Evolutionary conservation across 1,140 invertebrate species (phyloP).

Genomic region (Meloidogyne exigua): DNA sequence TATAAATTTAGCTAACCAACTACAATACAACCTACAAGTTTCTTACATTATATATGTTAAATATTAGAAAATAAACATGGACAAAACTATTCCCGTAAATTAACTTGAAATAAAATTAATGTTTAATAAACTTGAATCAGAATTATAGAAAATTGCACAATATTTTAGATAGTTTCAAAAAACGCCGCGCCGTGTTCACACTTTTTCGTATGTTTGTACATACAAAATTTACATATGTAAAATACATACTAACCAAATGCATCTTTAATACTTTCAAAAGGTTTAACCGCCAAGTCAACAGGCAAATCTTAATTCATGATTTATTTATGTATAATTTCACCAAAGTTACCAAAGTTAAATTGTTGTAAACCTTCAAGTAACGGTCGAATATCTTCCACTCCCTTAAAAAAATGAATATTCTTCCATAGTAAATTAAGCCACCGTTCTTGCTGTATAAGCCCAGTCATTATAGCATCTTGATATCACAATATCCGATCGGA

Average conservation of each 20-base stretch:
- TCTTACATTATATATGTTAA: too few species aligned
- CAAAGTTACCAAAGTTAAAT: constrained; percentile 80
- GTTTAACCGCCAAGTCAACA: constrained; percentile 76
- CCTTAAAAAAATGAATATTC: constrained; percentile 66
- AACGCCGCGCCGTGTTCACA: too few species aligned
- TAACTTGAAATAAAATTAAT: too few species aligned
- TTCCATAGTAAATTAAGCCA: constrained; percentile 59
- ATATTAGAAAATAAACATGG: too few species aligned
- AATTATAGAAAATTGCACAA: too few species aligned
- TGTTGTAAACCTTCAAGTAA: constrained; percentile 81
- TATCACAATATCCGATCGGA: constrained; percentile 81
- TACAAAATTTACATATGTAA: too few species aligned
- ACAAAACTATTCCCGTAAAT: too few species aligned
- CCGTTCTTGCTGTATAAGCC: constrained; percentile 92
- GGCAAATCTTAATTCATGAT: constrained; percentile 11
- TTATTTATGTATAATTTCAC: background rate
- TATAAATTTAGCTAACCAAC: too few species aligned
- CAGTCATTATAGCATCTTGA: constrained; percentile 87
- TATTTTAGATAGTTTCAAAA: too few species aligned
- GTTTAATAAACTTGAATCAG: too few species aligned
- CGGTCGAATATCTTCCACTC: constrained; percentile 89
- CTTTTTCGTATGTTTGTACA: too few species aligned
- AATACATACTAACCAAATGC: constrained; percentile 71
- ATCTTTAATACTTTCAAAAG: constrained; percentile 95
- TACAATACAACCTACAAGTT: too few species aligned